phyloP scores from a whole-genome alignment of 1,140 invertebrate species.

The Coenobita brevimanus region DNA sequence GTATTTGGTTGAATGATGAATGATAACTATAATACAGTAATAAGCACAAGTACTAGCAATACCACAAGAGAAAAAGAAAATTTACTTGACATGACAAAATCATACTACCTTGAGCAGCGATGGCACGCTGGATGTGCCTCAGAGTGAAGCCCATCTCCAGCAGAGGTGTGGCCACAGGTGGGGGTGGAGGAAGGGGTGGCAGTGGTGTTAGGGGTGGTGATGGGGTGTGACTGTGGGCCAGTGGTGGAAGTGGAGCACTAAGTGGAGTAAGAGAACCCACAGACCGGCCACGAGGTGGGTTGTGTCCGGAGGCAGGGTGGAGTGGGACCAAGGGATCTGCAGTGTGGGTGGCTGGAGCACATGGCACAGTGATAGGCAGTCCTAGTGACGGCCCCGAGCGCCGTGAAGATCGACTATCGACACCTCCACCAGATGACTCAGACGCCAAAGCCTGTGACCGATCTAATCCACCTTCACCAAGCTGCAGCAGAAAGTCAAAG shows the following conservation, averaged over 20 bases:
- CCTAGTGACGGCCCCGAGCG: slow-evolving; percentile 69
- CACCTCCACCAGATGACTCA: slow-evolving; percentile 11
- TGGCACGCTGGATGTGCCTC: slow-evolving; percentile 78
- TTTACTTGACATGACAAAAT: too few species aligned
- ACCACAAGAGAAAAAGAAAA: too few species aligned
- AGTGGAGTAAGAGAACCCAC: slow-evolving; percentile 44
- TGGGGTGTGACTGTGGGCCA: slow-evolving; percentile 47
- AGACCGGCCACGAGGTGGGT: slow-evolving; percentile 65
- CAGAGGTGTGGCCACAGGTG: slow-evolving; percentile 77
- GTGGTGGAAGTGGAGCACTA: slow-evolving; percentile 51
- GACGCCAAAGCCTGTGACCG: slow-evolving; percentile 28
- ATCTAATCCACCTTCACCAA: slow-evolving; percentile 30
- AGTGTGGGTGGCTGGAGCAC: slow-evolving; percentile 65
- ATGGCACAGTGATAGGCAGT: slow-evolving; percentile 71
- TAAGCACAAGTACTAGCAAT: too few species aligned
- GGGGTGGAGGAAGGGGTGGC: slow-evolving; percentile 75
- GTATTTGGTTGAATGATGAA: too few species aligned
- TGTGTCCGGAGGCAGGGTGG: slow-evolving; percentile 25
- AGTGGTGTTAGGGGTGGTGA: slow-evolving; percentile 48
- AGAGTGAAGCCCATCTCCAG: slow-evolving; percentile 81
- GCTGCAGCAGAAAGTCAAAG: slow-evolving; percentile 21
- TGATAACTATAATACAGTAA: too few species aligned
- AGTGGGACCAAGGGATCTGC: background rate
- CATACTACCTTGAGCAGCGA: slow-evolving; percentile 77
- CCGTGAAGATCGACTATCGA: slow-evolving; percentile 28